Conservation (phyloP, 2,113 vertebrate genomes). For the Noctilio leporinus region DNA sequence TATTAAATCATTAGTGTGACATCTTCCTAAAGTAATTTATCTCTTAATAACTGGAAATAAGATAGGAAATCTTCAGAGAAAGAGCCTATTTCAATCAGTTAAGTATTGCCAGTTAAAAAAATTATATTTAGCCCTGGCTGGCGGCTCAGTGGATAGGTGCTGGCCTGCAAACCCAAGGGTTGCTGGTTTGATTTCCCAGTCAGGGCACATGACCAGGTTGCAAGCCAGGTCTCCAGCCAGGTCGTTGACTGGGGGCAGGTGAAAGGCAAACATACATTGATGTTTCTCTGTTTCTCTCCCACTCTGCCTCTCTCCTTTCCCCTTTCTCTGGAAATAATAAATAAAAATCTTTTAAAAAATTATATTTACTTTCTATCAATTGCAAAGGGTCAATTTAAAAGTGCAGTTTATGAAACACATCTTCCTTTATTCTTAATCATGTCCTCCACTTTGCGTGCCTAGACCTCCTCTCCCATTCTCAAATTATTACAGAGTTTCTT, state of each 20-base stretch:
- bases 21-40: not conserved
- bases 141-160: too few species aligned
- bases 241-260: too few species aligned
- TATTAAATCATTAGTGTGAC: not conserved
- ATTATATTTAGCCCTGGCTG: not conserved
- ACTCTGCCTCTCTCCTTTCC: too few species aligned
- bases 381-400: not conserved
- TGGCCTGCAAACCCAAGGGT: too few species aligned
- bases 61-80: not conserved
- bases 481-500: not conserved
- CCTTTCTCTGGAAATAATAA: too few species aligned
- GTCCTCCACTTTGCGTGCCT: not conserved
- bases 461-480: not conserved
- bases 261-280: too few species aligned
- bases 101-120: not conserved
- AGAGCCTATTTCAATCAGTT: not conserved
- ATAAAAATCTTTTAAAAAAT: too few species aligned
- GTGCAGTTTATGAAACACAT: not conserved
- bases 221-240: too few species aligned
- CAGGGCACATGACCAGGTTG: too few species aligned
- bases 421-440: not conserved
- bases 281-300: too few species aligned
- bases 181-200: too few species aligned
- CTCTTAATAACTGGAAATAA: constrained; percentile 5
- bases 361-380: not conserved